A percentile compares a stretch with the other conserved stretches of the same genome.
These are phyloP conservation scores for Mico argentatus DNA, from an alignment of 2,797 vertebrate species.

Conservation along the genomic window DNA sequence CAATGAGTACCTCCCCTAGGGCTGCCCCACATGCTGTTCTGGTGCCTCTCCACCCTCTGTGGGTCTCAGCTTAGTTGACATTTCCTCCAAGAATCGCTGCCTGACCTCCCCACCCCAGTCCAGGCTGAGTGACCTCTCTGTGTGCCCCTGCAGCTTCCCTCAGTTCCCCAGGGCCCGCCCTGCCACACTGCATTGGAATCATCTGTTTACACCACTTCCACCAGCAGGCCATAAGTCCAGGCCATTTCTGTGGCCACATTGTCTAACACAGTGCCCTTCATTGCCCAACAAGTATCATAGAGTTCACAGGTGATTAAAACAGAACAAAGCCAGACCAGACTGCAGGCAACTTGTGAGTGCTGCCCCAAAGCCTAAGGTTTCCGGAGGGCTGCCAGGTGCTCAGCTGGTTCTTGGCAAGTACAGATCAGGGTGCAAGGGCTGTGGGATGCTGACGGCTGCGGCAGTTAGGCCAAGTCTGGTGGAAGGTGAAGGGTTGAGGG, in stretches of 20 bases:
- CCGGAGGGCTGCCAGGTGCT: background rate
- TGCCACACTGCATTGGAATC: too few species aligned
- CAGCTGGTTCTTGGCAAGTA: background rate
- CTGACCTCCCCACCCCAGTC: background rate
- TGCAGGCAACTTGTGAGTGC: background rate
- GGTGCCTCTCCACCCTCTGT: background rate
- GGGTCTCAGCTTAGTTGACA: background rate
- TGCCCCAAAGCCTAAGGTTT: background rate
- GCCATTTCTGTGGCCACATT: background rate
- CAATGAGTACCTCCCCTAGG: background rate
- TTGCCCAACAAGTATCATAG: background rate
- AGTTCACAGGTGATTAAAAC: background rate
- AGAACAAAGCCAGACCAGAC: background rate
- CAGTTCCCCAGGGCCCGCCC: background rate
- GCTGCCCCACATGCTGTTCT: background rate
- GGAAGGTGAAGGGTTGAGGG: background rate
- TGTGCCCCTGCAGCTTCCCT: background rate
- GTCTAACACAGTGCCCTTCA: background rate
- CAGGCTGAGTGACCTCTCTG: background rate
- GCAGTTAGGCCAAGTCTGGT: background rate
- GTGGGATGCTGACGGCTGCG: background rate
- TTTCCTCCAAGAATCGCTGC: background rate
- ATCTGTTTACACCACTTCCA: background rate
- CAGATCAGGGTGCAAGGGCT: background rate
- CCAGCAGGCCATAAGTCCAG: background rate